Evolutionary conservation across 2,113 vertebrate genomes (phyloP).

Genomic region (Seriola quinqueradiata): DNA sequence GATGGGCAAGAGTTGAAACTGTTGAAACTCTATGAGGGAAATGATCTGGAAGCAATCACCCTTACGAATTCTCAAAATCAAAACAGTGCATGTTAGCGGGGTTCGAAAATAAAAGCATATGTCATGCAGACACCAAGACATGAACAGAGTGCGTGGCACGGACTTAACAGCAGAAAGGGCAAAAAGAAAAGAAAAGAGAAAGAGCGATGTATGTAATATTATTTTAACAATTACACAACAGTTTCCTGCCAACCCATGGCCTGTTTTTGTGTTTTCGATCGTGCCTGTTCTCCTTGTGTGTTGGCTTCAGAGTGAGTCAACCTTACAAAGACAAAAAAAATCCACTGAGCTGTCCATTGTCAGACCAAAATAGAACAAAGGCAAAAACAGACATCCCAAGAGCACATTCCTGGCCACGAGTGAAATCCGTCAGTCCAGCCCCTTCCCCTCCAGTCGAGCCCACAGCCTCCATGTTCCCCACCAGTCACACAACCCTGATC

Average conservation of each 20-base stretch:
- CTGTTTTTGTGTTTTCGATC: constrained; percentile 40
- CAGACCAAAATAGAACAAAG: constrained; percentile 73
- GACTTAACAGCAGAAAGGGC: background rate
- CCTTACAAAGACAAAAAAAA: constrained; percentile 49
- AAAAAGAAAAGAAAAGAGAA: background rate
- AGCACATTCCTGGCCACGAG: constrained; percentile 67
- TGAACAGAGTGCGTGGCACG: constrained; percentile 40
- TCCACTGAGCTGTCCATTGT: constrained; percentile 51
- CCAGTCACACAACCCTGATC: constrained; percentile 8
- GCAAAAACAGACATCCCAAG: constrained; percentile 53
- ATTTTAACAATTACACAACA: constrained; percentile 32
- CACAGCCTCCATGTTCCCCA: constrained; percentile 22
- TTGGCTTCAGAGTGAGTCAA: constrained; percentile 43
- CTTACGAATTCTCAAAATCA: constrained; percentile 59
- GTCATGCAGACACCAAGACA: constrained; percentile 50
- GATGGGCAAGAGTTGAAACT: constrained; percentile 44
- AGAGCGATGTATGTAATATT: constrained; percentile 17
- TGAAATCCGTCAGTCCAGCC: constrained; percentile 50
- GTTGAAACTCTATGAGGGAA: constrained; percentile 40
- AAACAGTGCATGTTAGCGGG: constrained; percentile 53
- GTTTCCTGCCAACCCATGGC: constrained; percentile 30
- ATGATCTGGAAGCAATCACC: constrained; percentile 76
- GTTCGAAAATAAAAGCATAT: constrained; percentile 72
- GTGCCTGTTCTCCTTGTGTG: constrained; percentile 35
- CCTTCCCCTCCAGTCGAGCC: constrained; percentile 42